Conservation (phyloP, 64 coral and sea anemone genomes). For the Acropora yongei region DNA sequence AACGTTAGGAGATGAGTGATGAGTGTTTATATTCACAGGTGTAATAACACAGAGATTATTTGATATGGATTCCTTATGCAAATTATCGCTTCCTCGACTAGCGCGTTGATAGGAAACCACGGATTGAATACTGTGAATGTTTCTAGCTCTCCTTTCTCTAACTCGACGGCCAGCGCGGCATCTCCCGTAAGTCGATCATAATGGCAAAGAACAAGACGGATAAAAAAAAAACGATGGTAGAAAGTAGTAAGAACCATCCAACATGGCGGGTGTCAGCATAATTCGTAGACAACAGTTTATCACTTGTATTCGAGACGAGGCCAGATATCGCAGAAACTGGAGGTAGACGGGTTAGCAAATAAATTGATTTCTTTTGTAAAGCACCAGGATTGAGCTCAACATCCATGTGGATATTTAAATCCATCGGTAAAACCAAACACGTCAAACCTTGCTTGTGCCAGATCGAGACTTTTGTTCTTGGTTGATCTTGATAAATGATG, state of each 20-base stretch:
- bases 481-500: slow-evolving; percentile 16
- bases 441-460: slow-evolving; percentile 26
- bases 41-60: slow-evolving; percentile 1
- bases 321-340: slow-evolving; percentile 16
- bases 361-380: background rate
- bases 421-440: slow-evolving; percentile 32
- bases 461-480: slow-evolving; percentile 11
- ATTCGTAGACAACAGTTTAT: slow-evolving; percentile 21
- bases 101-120: background rate
- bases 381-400: slow-evolving; percentile 21
- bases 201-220: slow-evolving; percentile 3
- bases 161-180: background rate
- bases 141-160: background rate
- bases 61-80: slow-evolving; percentile 14
- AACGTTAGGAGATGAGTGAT: slow-evolving; percentile 2
- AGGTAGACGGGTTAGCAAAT: slow-evolving; percentile 26
- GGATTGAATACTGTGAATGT: background rate
- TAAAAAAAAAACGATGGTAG: background rate
- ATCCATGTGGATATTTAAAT: slow-evolving; percentile 42
- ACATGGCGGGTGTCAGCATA: slow-evolving; percentile 14
- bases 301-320: slow-evolving; percentile 18
- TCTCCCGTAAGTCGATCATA: background rate
- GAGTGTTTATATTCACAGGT: slow-evolving; percentile 12
- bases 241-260: slow-evolving; percentile 6
- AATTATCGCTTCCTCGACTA: slow-evolving; percentile 11